Conservation (phyloP, 2,888 invertebrate genomes). For the Anoplius nigerrimus region DNA sequence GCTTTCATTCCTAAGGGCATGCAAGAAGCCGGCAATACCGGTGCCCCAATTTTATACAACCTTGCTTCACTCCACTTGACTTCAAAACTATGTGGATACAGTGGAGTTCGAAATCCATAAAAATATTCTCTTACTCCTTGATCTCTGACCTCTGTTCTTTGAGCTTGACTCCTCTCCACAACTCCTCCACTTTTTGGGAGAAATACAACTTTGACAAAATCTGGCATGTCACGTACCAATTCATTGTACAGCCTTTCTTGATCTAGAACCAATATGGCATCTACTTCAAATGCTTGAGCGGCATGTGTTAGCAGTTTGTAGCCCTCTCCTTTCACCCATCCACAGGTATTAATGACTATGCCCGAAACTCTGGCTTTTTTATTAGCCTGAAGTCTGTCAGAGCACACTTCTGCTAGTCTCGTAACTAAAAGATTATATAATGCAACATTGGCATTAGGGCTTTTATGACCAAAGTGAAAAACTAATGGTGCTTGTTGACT, state of each 20-base stretch:
- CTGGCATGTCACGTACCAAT: constrained; percentile 93
- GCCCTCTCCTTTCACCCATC: constrained; percentile 96
- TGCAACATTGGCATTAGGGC: constrained; percentile 85
- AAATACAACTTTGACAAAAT: constrained; percentile 92
- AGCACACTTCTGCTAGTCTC: constrained; percentile 89
- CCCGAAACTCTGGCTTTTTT: constrained; percentile 92
- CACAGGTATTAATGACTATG: constrained; percentile 97
- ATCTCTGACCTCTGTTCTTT: constrained; percentile 86
- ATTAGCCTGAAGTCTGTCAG: constrained; percentile 89
- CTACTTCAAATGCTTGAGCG: constrained; percentile 96
- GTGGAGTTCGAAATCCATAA: constrained; percentile 88
- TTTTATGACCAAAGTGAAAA: constrained; percentile 94
- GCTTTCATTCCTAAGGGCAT: constrained; percentile 97
- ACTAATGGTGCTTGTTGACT: constrained; percentile 94
- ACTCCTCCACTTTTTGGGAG: constrained; percentile 98
- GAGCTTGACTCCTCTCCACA: constrained; percentile 87
- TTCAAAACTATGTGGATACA: constrained; percentile 96
- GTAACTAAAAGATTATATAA: constrained; percentile 90
- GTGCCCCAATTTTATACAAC: constrained; percentile 96
- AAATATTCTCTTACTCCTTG: constrained; percentile 93
- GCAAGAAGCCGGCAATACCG: constrained; percentile 94
- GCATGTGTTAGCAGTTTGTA: constrained; percentile 91
- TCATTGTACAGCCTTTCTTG: constrained; percentile 97
- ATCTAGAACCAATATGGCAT: constrained; percentile 95
- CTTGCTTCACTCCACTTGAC: constrained; percentile 93